These are phyloP conservation scores for Mya arenaria DNA, from an alignment of 1,140 invertebrate species.

Conservation along the genomic window DNA sequence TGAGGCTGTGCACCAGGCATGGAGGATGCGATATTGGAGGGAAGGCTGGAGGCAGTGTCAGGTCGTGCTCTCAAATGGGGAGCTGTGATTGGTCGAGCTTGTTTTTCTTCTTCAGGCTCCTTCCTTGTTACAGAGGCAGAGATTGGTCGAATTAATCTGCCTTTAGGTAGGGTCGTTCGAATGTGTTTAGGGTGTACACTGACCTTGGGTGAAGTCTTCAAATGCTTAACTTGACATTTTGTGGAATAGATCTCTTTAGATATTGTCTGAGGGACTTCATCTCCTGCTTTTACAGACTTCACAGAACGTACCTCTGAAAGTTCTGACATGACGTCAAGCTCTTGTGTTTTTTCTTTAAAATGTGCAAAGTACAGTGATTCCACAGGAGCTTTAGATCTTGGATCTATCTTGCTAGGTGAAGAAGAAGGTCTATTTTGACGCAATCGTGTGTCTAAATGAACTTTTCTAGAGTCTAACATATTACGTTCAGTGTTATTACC, in stretches of 20 bases:
- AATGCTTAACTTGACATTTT: constrained; percentile 65
- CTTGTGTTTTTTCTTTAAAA: constrained; percentile 58
- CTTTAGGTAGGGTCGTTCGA: constrained; percentile 73
- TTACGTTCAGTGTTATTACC: constrained; percentile 70
- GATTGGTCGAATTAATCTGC: constrained; percentile 73
- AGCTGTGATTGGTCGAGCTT: constrained; percentile 66
- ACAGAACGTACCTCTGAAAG: constrained; percentile 67
- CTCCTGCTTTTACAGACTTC: constrained; percentile 65
- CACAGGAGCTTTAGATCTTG: constrained; percentile 75
- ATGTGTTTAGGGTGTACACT: constrained; percentile 72
- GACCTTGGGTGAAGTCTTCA: constrained; percentile 60
- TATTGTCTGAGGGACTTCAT: constrained; percentile 55
- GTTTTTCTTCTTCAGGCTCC: constrained; percentile 30
- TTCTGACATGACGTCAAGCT: constrained; percentile 63
- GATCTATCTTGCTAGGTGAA: constrained; percentile 79
- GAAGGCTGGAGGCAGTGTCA: constrained; percentile 58
- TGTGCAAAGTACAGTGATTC: constrained; percentile 70
- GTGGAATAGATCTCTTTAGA: constrained; percentile 70
- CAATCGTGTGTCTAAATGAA: constrained; percentile 51
- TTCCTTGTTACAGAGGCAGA: constrained; percentile 70
- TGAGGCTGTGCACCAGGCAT: constrained; percentile 61
- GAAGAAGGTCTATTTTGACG: constrained; percentile 73
- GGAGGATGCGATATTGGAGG: constrained; percentile 61
- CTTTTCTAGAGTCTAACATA: constrained; percentile 48
- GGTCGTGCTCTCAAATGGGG: constrained; percentile 59